Evolutionary conservation across 2,888 invertebrate species (phyloP), one percentile per base, ranked within the genome.

Genomic region (Oscheius myriophilus): DNA sequence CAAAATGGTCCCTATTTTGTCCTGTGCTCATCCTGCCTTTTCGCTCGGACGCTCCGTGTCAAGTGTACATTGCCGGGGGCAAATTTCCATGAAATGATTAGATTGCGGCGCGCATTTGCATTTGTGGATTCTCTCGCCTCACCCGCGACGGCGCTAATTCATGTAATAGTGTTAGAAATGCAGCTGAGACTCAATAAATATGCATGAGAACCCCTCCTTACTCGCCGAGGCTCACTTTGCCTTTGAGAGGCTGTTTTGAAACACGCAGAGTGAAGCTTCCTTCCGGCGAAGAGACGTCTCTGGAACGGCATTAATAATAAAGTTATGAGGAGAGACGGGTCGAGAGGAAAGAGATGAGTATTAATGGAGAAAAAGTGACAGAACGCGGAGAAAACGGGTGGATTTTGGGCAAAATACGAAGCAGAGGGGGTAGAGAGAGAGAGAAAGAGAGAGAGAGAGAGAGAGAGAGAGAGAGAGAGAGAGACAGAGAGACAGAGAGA

Each of bases 141-240:
- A 21, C 61, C 26, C 18, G 46, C 61, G 45, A 11, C 45, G 45
- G 16, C 59, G 46, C 59, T 61, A 61, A 61, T 61, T 61, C 61
- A 61, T 61, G 61, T 61, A 61, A 61, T 61, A 61, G 61, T 61
- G 61, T 61, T 61, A 61, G 61, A 61, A 61, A 61, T 61, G 61
- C 61, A 61, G 61, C 61, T 61, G 61, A 61, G 61, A 61, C 61
- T 61, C 61, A 61, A 61, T 61, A 61, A 61, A 61, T 61, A 61
- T 61, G 61, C 61, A 61, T 61, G 61, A 61, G 61, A 49, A 57
- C 57, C 57, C 43, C 43, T 43, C 18, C 55, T n/a, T n/a, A 33
- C 33, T 33, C 33, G 3, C 33, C 33, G 33, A n/a, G n/a, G 33
- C 33, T 33, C 33, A 33, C 33, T 33, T 33, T 33, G 33, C 33